Percentiles rank a stretch among this genome's conserved stretches.
These are phyloP conservation scores for Hemichromis elongatus DNA, from an alignment of 2,113 vertebrate species.

Conservation along the genomic window DNA sequence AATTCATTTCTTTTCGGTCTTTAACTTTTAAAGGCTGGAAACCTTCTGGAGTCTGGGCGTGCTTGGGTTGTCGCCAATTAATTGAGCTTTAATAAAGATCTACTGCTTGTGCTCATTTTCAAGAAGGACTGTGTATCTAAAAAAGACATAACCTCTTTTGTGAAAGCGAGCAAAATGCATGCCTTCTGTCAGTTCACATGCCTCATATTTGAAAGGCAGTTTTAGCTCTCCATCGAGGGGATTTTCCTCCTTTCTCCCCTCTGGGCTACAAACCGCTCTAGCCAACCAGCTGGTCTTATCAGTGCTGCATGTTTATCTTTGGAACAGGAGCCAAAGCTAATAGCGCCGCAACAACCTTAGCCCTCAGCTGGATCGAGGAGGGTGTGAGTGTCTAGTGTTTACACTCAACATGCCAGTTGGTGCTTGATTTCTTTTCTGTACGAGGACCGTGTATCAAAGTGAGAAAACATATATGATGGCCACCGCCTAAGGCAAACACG, in stretches of 20 bases:
- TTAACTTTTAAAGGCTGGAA: neutral
- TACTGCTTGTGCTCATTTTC: neutral
- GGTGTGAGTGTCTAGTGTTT: slow-evolving; percentile 2
- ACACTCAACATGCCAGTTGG: slow-evolving; percentile 6
- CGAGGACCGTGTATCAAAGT: neutral
- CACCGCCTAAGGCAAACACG: slow-evolving; percentile 26
- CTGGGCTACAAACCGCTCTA: neutral
- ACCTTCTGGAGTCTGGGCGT: neutral
- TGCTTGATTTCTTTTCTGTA: slow-evolving; percentile 3
- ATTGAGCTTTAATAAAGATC: neutral
- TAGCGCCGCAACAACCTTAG: slow-evolving; percentile 7
- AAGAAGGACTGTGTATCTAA: neutral
- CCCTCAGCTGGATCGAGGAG: neutral
- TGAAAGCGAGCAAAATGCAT: neutral
- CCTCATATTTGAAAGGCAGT: neutral
- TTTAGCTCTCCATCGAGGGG: neutral
- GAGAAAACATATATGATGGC: neutral
- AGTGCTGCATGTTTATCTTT: slow-evolving; percentile 42
- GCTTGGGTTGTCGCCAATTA: neutral
- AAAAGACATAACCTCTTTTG: neutral
- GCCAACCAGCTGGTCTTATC: slow-evolving; percentile 42
- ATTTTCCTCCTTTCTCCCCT: neutral
- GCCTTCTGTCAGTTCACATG: neutral
- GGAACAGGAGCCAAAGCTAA: slow-evolving; percentile 47
- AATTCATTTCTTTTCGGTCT: neutral